A percentile compares a stretch with the other conserved stretches of the same genome.
phyloP scores from a whole-genome alignment of 1,140 invertebrate genomes.

The Heliconius eleuchia region DNA sequence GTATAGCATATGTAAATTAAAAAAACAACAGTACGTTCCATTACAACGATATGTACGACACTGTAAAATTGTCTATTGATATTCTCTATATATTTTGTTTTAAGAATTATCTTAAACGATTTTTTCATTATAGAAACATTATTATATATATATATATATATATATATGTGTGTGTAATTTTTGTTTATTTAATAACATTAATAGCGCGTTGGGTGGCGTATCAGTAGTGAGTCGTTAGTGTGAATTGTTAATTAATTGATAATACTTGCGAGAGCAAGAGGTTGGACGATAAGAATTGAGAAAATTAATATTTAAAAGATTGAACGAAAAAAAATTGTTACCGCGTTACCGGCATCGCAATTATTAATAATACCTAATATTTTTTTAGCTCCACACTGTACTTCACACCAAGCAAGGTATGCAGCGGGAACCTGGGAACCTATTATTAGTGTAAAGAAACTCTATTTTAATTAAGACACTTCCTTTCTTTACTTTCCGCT shows the following conservation, averaged over 20 bases:
- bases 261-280: constrained; percentile 52
- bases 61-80: constrained; percentile 13
- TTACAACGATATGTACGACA: constrained; percentile 23
- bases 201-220: not conserved
- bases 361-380: no score
- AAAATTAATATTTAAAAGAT: constrained; percentile 11
- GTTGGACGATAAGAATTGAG: constrained; percentile 49
- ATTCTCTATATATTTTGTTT: not conserved
- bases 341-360: no score
- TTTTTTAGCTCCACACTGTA: no score
- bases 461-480: no score
- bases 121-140: constrained; percentile 28
- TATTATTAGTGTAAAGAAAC: no score
- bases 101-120: constrained; percentile 32
- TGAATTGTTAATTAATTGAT: constrained; percentile 60
- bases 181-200: constrained; percentile 7
- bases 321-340: not conserved
- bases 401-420: no score
- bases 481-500: no score
- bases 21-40: constrained; percentile 32
- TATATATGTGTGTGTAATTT: no score
- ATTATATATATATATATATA: not conserved
- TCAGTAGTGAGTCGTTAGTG: constrained; percentile 21
- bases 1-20: constrained; percentile 23
- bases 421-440: no score